Conservation (phyloP, 2,113 vertebrate genomes). For the Hipposideros armiger region DNA sequence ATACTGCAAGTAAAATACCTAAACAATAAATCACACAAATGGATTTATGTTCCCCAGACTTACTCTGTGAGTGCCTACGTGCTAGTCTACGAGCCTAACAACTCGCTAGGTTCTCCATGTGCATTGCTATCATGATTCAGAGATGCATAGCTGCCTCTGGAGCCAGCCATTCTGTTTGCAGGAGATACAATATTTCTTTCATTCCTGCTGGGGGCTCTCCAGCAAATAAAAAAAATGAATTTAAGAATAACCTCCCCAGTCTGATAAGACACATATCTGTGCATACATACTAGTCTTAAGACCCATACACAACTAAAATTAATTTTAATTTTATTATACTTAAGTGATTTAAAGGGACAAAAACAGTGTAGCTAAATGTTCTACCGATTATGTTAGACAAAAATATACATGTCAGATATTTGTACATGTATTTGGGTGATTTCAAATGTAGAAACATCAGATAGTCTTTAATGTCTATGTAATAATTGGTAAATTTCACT, state of each 20-base stretch:
- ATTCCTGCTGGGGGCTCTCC: not conserved
- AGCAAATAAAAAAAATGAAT: not conserved
- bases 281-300: not conserved
- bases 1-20: not conserved
- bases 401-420: not conserved
- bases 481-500: not conserved
- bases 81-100: not conserved
- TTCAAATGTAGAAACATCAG: not conserved
- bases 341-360: slow-evolving; percentile 15
- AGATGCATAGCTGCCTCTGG: not conserved
- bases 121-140: not conserved
- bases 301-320: not conserved
- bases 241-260: not conserved
- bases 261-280: not conserved
- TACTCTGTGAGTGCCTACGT: not conserved
- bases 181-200: not conserved
- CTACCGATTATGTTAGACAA: not conserved
- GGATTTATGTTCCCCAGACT: not conserved
- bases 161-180: not conserved
- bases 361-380: not conserved
- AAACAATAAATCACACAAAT: not conserved
- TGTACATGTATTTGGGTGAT: not conserved
- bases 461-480: not conserved
- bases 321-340: not conserved
- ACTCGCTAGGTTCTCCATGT: not conserved